Evolutionary conservation across 2,888 invertebrate genomes (phyloP), one percentile per base, ranked within the genome.

Genomic region (Drosophila hamatofila): DNA sequence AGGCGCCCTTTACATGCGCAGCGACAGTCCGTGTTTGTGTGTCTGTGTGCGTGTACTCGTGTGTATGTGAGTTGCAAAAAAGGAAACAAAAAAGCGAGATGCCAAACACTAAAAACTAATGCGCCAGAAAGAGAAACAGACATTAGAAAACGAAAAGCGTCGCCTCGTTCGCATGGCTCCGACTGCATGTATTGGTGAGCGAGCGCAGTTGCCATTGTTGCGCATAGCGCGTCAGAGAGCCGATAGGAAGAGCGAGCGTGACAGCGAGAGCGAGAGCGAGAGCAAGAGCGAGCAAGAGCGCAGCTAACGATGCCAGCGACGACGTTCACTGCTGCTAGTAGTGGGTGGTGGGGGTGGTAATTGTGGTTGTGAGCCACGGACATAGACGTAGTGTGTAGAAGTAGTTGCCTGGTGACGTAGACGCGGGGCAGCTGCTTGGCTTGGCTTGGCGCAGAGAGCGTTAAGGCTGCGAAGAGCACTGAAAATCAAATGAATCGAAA

Each of bases 61-160:
- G 63, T 66, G 73, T 73, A 54, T 48, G 62, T 55, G 52, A 51
- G 37, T 49, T 55, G 75, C 70, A 85, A 90, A 84, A 89, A 91
- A 87, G 81, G 80, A 87, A 80, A 75, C 75, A 90, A 91, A 91
- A 84, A 91, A 91, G 83, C 79, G 91, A 91, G 90, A 91, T 78
- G 89, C 85, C 91, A 91, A 91, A 88, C 89, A 72, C 90, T 90
- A 91, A 91, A 88, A 91, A 85, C 91, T 91, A 91, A 91, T 88
- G 91, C 86, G 91, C 81, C 68, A 90, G 91, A 91, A 91, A 91
- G 91, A 91, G 91, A 91, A 79, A 90, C 83, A 89, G 83, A 81
- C 81, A 90, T 91, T 91, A 91, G 91, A 91, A 91, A 86, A 80
- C 85, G 91, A 91, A 86, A 84, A 75, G 81, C 75, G 65, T 62